Conservation (phyloP, 2,797 vertebrate genomes). For the Capromys pilorides region DNA sequence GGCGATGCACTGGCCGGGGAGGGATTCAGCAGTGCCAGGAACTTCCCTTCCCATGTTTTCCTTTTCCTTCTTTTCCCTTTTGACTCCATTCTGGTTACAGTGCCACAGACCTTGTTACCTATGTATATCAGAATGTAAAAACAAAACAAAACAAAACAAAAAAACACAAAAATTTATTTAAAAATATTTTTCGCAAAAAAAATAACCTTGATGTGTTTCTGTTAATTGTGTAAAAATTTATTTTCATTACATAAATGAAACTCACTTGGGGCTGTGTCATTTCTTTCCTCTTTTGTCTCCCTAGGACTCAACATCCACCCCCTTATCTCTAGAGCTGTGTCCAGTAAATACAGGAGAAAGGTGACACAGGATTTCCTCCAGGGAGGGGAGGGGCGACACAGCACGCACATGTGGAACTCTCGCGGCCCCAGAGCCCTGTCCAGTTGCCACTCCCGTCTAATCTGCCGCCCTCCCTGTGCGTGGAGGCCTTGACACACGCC, state of each 20-base stretch:
- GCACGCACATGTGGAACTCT: neutral
- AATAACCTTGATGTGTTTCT: conserved; percentile 85
- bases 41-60: conserved; percentile 76
- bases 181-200: conserved; percentile 87
- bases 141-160: conserved; percentile 80
- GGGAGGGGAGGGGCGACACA: neutral
- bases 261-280: conserved; percentile 84
- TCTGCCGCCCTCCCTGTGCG: neutral
- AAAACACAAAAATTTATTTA: conserved; percentile 88
- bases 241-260: conserved; percentile 89
- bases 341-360: neutral
- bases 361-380: neutral
- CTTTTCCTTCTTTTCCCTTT: conserved; percentile 76
- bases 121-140: conserved; percentile 90
- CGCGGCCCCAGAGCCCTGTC: neutral
- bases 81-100: conserved; percentile 87
- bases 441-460: neutral
- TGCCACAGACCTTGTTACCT: conserved; percentile 91
- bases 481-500: neutral
- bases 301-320: neutral
- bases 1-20: conserved; percentile 83
- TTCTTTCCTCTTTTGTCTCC: conserved; percentile 78
- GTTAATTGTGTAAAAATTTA: conserved; percentile 88
- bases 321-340: neutral
- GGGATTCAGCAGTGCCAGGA: conserved; percentile 84